Base-by-base conservation (phyloP, 2,797 vertebrate species). In the Sarcoramphus papa region DNA sequence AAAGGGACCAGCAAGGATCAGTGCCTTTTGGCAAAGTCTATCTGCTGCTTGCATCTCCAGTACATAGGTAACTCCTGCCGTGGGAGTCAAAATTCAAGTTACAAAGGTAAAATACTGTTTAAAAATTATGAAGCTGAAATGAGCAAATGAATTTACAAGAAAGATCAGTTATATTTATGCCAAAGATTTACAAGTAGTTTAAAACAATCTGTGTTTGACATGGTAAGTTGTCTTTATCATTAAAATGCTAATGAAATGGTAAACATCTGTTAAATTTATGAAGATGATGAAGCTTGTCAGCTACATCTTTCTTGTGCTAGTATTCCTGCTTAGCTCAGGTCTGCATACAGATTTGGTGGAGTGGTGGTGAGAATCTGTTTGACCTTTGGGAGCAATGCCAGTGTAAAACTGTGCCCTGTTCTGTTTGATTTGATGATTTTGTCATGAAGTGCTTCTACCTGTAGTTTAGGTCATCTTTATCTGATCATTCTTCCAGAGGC, bases 201-300 rank as follows among this genome's bases (percentile, higher is more conserved):
- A 88, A 97, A 97, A 93, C 76, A 96, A 78, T 95, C 73, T 48
- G 31, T 95, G 54, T 97, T 97, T 97, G 92, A 97, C 82, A n/a
- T 85, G 72, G 77, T 92, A 97, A 97, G 90, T 93, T 97, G 79
- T 93, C 89, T 97, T 95, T 82, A 91, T 97, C 88, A 67, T 96
- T 97, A 93, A 97, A 97, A 98, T 97, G 92, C 90, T 98, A 97
- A 98, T 98, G 95, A 98, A 97, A 97, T 93, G 64, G 90, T 98
- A 98, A 98, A 94, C 96, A 96, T 97, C 93, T 98, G 96, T 94
- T 94, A 97, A 79, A 95, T 97, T 98, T 95, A 91, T 96, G 92
- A 96, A 92, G 85, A 97, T 97, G 97, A 97, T 91, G 85, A 96
- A 93, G 54, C 81, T 93, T 97, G 85, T 93, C 90, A 96, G 90